phyloP scores from a whole-genome alignment of 1,140 invertebrate species.

The Idris sp. region DNA sequence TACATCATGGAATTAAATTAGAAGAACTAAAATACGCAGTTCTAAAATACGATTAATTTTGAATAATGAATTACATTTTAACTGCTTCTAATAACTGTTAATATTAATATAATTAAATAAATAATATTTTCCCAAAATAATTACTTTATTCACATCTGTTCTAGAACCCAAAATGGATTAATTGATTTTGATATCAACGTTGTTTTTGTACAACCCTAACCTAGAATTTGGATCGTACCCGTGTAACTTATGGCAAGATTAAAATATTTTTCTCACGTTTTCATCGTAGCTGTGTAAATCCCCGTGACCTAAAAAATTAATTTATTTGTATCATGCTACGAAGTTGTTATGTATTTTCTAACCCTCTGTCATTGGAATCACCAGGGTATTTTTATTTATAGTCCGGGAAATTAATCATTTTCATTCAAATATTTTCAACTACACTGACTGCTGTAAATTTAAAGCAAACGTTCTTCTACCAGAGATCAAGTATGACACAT shows the following conservation, averaged over 20 bases:
- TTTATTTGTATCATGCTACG: constrained; percentile 27
- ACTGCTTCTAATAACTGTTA: too few relatives aligned
- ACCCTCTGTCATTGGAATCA: neutral
- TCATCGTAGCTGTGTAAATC: constrained; percentile 13
- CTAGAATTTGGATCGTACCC: constrained; percentile 24
- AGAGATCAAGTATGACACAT: constrained; percentile 21
- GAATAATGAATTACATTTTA: too few relatives aligned
- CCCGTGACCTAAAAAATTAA: constrained; percentile 38
- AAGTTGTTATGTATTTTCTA: constrained; percentile 25
- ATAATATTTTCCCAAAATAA: too few relatives aligned
- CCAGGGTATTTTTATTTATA: constrained; percentile 19
- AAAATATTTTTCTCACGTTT: constrained; percentile 27
- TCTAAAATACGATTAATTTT: too few relatives aligned
- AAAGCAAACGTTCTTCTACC: constrained; percentile 20
- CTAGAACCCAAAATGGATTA: neutral
- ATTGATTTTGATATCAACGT: constrained; percentile 3
- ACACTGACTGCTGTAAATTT: neutral
- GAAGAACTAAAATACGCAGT: too few relatives aligned
- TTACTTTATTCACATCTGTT: too few relatives aligned
- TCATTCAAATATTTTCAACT: too few relatives aligned
- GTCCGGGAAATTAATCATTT: neutral
- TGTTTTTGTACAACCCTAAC: constrained; percentile 13
- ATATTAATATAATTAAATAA: too few relatives aligned
- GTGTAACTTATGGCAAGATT: constrained; percentile 14
- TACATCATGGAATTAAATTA: too few relatives aligned